Percentiles rank a stretch among this genome's conserved stretches.
Conservation (phyloP, 1,140 invertebrate species). For the Melanaphis sacchari region DNA sequence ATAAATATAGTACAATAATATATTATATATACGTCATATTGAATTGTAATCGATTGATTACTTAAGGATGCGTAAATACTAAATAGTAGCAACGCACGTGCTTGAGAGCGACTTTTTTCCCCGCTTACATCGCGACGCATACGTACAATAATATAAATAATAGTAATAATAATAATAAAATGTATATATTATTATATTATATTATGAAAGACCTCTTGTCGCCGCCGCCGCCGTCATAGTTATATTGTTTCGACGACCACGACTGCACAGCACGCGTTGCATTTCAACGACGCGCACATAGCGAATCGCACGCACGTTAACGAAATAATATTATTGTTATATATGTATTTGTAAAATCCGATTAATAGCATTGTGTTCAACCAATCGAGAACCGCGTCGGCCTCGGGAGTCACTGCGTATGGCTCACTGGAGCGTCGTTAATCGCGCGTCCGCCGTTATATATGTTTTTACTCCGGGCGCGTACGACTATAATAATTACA, state of each 20-base stretch:
- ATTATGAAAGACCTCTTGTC: conserved; percentile 20
- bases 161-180: conserved; percentile 27
- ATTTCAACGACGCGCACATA: not conserved
- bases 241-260: conserved; percentile 28
- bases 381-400: conserved; percentile 52
- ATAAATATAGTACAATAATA: not conserved
- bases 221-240: not conserved
- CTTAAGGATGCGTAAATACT: conserved; percentile 41
- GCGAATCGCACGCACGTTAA: not conserved
- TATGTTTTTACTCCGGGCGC: not conserved
- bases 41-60: conserved; percentile 41
- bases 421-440: conserved; percentile 39
- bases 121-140: not conserved
- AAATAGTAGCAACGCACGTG: conserved; percentile 9
- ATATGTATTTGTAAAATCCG: conserved; percentile 32
- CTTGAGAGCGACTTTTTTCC: not conserved
- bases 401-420: conserved; percentile 31
- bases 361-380: conserved; percentile 40
- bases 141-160: not conserved
- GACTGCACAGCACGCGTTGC: conserved; percentile 16
- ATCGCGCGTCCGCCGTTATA: conserved; percentile 10
- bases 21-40: not conserved
- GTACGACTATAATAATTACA: not conserved
- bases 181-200: conserved; percentile 3
- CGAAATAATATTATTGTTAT: conserved; percentile 29